Conservation (phyloP, 2,888 invertebrate species). For the Drosophila pegasa region DNA sequence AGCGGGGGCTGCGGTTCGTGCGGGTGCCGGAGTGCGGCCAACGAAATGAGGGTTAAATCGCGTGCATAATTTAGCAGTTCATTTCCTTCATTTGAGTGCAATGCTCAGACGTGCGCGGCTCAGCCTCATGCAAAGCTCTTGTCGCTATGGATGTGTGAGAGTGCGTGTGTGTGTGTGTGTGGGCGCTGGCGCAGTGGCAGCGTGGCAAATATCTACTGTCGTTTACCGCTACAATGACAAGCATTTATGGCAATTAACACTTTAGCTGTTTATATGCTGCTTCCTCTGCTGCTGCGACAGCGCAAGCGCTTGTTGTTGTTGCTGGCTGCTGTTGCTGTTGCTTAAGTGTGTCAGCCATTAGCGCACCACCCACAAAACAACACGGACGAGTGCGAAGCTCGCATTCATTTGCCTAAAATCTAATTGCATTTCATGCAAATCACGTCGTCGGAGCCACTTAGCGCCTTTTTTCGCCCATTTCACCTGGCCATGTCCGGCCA, state of each 20-base stretch:
- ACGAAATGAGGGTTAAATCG: constrained; percentile 80
- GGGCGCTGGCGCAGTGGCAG: constrained; percentile 76
- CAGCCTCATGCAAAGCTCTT: constrained; percentile 31
- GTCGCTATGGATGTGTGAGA: constrained; percentile 22
- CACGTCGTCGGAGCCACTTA: constrained; percentile 59
- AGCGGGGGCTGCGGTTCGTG: neutral
- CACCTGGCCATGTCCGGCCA: constrained; percentile 14
- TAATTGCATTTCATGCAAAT: constrained; percentile 78
- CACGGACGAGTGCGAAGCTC: constrained; percentile 5
- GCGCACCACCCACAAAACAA: constrained; percentile 58
- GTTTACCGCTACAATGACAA: constrained; percentile 85
- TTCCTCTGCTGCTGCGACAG: constrained; percentile 41
- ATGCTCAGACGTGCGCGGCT: constrained; percentile 62
- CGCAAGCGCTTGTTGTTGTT: constrained; percentile 43
- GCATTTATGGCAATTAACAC: constrained; percentile 86
- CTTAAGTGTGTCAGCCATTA: constrained; percentile 79
- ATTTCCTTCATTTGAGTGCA: constrained; percentile 81
- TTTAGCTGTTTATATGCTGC: constrained; percentile 84
- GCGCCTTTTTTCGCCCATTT: constrained; percentile 15
- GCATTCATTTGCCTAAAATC: constrained; percentile 61
- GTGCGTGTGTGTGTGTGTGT: constrained; percentile 39
- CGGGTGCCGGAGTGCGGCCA: constrained; percentile 50
- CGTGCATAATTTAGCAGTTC: constrained; percentile 82
- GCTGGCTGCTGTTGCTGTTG: constrained; percentile 50
- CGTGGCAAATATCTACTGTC: constrained; percentile 84